Conservation (phyloP, 2,113 vertebrate genomes). For the Thamnophis sirtalis region DNA sequence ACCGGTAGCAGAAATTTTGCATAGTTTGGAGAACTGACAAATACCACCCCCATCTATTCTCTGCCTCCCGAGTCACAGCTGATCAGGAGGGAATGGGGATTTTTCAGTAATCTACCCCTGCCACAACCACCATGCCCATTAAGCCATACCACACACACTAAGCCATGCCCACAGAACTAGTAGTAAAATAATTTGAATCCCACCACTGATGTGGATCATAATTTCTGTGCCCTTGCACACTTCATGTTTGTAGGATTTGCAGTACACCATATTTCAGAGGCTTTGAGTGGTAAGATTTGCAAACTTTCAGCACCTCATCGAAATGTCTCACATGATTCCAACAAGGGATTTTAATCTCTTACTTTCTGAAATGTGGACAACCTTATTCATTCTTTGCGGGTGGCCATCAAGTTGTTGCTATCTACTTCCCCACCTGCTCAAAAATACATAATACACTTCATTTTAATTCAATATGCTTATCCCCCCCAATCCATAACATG, state of each 20-base stretch:
- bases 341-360: not conserved
- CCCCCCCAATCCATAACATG: not conserved
- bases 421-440: not conserved
- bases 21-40: too few relatives aligned
- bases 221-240: not conserved
- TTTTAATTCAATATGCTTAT: conserved; percentile 3
- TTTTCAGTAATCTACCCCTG: too few relatives aligned
- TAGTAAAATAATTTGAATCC: too few relatives aligned
- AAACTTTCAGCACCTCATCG: not conserved
- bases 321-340: too few relatives aligned
- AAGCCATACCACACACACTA: too few relatives aligned
- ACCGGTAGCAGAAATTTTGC: too few relatives aligned
- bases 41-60: too few relatives aligned
- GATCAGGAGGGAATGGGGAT: too few relatives aligned
- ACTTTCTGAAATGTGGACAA: not conserved
- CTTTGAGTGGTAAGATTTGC: not conserved
- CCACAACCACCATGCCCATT: too few relatives aligned
- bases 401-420: not conserved
- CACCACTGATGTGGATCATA: not conserved
- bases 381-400: not conserved
- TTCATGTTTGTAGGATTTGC: not conserved
- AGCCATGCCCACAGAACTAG: too few relatives aligned
- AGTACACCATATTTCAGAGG: not conserved
- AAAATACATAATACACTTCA: not conserved
- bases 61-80: too few relatives aligned